Conservation (phyloP, 2,888 invertebrate genomes). For the Scelioninae gen. 1 region DNA sequence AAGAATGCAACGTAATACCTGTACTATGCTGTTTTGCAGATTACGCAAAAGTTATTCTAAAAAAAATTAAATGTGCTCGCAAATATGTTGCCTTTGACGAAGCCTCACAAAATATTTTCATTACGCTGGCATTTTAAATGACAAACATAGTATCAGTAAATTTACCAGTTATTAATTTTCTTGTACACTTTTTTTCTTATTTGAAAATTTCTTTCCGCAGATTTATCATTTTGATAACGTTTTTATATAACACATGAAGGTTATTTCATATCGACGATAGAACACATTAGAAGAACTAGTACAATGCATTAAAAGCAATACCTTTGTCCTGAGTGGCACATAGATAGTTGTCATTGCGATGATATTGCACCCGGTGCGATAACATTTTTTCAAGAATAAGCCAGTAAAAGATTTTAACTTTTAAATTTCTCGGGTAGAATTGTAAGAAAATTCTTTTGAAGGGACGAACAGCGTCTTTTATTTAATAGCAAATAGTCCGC, state of each 20-base stretch:
- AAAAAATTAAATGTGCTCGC: too few species aligned
- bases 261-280: constrained; percentile 2
- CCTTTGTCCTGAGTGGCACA: neutral
- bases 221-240: neutral
- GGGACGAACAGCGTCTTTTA: neutral
- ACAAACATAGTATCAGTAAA: too few species aligned
- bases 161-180: too few species aligned
- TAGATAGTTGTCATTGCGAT: constrained; percentile 4
- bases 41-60: too few species aligned
- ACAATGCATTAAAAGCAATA: neutral
- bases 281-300: neutral
- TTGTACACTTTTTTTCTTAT: too few species aligned
- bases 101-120: too few species aligned
- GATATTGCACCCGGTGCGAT: neutral
- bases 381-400: constrained; percentile 1
- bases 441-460: neutral
- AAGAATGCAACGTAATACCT: too few species aligned
- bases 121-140: too few species aligned
- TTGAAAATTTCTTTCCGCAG: neutral
- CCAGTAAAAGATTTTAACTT: neutral
- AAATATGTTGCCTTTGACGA: too few species aligned
- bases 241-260: constrained; percentile 1
- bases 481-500: neutral
- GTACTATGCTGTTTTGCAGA: too few species aligned
- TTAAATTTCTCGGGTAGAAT: neutral